Conservation (phyloP, 2,888 invertebrate genomes). For the Argyra leucocephala region DNA sequence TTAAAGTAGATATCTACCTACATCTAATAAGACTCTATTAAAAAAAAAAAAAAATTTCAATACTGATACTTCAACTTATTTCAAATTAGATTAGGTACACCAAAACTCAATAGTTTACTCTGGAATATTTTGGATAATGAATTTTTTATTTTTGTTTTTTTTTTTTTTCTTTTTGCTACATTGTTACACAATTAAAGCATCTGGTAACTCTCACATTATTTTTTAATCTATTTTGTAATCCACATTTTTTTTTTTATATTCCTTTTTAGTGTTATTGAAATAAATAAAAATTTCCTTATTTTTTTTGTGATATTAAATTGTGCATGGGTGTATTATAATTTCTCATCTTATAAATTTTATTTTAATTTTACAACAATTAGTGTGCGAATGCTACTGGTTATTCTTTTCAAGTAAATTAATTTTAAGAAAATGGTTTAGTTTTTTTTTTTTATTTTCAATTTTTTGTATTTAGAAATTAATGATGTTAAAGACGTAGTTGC, state of each 20-base stretch:
- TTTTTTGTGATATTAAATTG: too few species aligned
- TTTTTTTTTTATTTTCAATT: not conserved
- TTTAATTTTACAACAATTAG: slow-evolving; percentile 3
- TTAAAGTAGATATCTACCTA: too few species aligned
- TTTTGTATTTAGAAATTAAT: not conserved
- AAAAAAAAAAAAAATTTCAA: too few species aligned
- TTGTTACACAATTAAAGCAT: not conserved
- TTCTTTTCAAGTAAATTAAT: not conserved
- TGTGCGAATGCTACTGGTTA: not conserved
- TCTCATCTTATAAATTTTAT: not conserved
- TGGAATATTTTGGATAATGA: too few species aligned
- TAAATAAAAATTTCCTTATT: too few species aligned
- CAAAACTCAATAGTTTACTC: too few species aligned
- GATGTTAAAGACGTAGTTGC: not conserved
- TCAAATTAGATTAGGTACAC: too few species aligned
- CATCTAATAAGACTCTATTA: too few species aligned
- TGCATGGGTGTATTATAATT: not conserved
- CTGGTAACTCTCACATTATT: not conserved
- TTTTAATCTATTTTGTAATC: not conserved
- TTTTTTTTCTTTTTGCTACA: too few species aligned
- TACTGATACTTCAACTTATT: too few species aligned
- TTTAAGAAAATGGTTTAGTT: not conserved
- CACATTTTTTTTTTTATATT: not conserved
- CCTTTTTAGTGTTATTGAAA: not conserved
- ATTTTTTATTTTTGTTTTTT: too few species aligned